A percentile compares a stretch with the other conserved stretches of the same genome.
phyloP scores from a whole-genome alignment of 2,797 vertebrate species.

The Urocyon cinereoargenteus region DNA sequence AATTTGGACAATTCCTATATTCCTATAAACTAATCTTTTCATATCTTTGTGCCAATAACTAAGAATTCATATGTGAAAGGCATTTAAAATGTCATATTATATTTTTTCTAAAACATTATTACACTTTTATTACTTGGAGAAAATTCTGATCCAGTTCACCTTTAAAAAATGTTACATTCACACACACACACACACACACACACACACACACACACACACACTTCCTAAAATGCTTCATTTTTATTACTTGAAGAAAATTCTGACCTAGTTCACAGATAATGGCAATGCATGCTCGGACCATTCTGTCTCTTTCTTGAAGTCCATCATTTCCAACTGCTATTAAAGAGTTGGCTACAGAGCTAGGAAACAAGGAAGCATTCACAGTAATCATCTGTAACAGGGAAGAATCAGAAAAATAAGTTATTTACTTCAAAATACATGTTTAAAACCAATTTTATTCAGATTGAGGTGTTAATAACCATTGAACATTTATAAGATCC shows the following conservation, averaged over 20 bases:
- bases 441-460: constrained; percentile 38
- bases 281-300: constrained; percentile 98
- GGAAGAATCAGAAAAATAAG: constrained; percentile 66
- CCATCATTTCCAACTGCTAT: constrained; percentile 99
- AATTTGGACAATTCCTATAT: constrained; percentile 12
- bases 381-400: constrained; percentile 97
- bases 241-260: constrained; percentile 76
- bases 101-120: constrained; percentile 33
- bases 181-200: no score
- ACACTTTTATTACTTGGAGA: constrained; percentile 39
- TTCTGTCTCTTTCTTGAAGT: constrained; percentile 97
- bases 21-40: background rate
- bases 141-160: constrained; percentile 96
- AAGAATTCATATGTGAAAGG: constrained; percentile 11
- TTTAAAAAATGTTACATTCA: background rate
- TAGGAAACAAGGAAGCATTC: constrained; percentile 98
- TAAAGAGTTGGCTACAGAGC: constrained; percentile 97
- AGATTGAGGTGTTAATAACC: background rate
- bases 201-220: background rate
- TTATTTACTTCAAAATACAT: constrained; percentile 49
- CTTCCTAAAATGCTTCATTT: constrained; percentile 47
- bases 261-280: constrained; percentile 99
- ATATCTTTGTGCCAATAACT: constrained; percentile 6
- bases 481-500: constrained; percentile 1
- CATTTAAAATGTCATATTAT: background rate